These are phyloP conservation scores for Leucoraja ocellata DNA, from an alignment of 2,797 vertebrate genomes.

Conservation along the genomic window DNA sequence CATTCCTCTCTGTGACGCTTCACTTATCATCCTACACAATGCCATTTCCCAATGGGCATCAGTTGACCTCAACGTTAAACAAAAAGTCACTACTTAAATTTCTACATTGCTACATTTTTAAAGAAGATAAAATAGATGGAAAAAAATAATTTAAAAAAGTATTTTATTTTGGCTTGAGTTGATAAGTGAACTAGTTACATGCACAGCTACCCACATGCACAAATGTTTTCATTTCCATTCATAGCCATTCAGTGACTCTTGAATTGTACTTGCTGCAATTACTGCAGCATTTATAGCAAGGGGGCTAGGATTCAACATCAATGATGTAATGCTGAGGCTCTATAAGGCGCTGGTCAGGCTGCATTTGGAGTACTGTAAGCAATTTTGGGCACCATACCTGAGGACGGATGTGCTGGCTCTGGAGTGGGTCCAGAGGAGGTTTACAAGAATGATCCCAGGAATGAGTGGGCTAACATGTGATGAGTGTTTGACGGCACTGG, in stretches of 20 bases:
- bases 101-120: background rate
- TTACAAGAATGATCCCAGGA: too few relatives aligned
- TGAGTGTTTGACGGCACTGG: too few relatives aligned
- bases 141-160: background rate
- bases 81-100: background rate
- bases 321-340: too few relatives aligned
- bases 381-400: too few relatives aligned
- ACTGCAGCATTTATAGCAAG: background rate
- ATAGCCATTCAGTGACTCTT: background rate
- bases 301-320: too few relatives aligned
- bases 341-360: too few relatives aligned
- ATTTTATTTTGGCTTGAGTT: background rate
- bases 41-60: background rate
- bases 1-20: background rate
- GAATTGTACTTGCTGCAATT: background rate
- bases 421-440: too few relatives aligned
- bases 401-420: too few relatives aligned
- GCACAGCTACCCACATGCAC: background rate
- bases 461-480: too few relatives aligned
- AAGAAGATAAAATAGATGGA: background rate
- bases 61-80: background rate
- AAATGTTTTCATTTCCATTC: background rate
- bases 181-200: background rate
- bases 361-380: too few relatives aligned
- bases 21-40: background rate